Conservation (phyloP, 2,797 vertebrate species). For the Oceanodroma leucorhoa region DNA sequence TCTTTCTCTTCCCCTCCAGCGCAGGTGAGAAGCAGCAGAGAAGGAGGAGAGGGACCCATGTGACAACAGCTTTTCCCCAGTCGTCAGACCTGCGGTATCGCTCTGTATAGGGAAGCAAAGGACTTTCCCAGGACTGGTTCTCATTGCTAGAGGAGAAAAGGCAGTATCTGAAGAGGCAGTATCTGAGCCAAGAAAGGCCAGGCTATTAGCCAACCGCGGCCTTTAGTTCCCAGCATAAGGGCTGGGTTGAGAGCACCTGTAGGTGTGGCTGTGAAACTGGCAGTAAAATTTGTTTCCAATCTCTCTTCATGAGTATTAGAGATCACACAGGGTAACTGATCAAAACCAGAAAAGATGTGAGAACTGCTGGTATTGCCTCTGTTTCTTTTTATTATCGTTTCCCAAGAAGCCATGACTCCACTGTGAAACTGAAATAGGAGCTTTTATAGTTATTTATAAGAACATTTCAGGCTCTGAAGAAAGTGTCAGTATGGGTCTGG, state of each 20-base stretch:
- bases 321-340: background rate
- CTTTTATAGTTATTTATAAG: background rate
- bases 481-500: background rate
- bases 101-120: background rate
- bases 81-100: background rate
- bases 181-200: background rate
- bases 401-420: background rate
- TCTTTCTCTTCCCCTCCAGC: background rate
- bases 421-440: background rate
- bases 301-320: background rate
- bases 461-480: background rate
- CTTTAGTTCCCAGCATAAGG: background rate
- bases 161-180: background rate
- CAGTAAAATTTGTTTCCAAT: background rate
- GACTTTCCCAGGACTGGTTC: background rate
- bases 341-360: background rate
- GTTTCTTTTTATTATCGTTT: background rate
- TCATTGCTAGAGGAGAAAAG: background rate
- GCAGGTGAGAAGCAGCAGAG: background rate
- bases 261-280: slow-evolving; percentile 43
- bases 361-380: background rate
- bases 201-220: background rate
- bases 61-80: background rate
- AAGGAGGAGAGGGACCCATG: accelerated
- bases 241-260: slow-evolving; percentile 3